Base-by-base conservation (phyloP, 2,797 vertebrate species). In the Eulemur coronatus region DNA sequence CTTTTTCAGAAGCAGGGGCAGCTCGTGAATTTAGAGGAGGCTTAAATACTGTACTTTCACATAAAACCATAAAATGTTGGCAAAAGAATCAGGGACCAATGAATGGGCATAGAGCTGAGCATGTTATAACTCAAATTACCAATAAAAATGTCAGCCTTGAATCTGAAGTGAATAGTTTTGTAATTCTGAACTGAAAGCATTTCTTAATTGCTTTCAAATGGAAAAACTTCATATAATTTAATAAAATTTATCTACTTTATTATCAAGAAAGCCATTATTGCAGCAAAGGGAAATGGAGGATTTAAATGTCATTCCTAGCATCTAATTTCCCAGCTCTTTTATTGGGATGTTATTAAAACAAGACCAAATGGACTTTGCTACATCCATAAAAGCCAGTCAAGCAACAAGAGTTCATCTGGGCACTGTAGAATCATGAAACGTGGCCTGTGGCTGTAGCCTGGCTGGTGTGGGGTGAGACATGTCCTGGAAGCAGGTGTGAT, bases 111-210 rank as follows among this genome's bases (percentile, higher is more conserved):
- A 96, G 98, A 98, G 97, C 95, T 98, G 97, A 98, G 97, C 97
- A 97, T 98, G 98, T 98, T 99, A 98, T 98, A 99, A 98, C 98
- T 99, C 98, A 99, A 97, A 98, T 99, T 98, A 98, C 98, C 98
- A 98, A 99, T 99, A 99, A 99, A 99, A 98, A 98, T 87, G 99
- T 99, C 99, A 99, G 72, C 93, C 89, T 98, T 97, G 96, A 98
- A 98, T 98, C 98, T 97, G 96, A 98, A 98, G 98, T 97, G 98
- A 97, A 97, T 98, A 97, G 97, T 98, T 98, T 98, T 97, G 98
- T 98, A 98, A 98, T 98, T 98, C 98, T 95, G 96, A 98, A 97
- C 97, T 97, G 97, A 98, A 98, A 98, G 97, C 97, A 98, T 98
- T 98, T 98, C 98, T 98, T 98, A 99, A 98, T 98, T 98, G 98